Conservation (phyloP, 1,140 invertebrate genomes). For the Coelopa frigida region DNA sequence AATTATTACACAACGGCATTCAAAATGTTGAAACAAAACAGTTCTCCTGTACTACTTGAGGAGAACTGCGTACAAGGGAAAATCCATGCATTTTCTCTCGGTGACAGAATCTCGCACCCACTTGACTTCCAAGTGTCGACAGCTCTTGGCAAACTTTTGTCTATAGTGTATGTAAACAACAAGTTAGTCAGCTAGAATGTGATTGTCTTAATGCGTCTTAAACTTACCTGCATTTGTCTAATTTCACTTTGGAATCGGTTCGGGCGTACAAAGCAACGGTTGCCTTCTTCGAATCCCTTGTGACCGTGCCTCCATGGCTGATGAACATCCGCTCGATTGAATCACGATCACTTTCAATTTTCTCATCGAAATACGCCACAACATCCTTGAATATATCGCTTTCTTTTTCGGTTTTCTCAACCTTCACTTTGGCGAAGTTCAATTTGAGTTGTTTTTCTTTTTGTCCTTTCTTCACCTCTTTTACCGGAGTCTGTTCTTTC, state of each 20-base stretch:
- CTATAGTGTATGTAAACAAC: no score
- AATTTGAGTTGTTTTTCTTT: neutral
- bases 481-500: neutral
- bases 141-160: no score
- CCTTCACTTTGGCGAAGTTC: neutral
- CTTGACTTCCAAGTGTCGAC: neutral
- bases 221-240: slow-evolving; percentile 1
- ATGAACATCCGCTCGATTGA: neutral
- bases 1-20: no score
- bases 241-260: no score
- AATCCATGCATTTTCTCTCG: neutral
- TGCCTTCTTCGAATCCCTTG: slow-evolving; percentile 3
- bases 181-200: no score
- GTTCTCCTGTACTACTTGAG: neutral
- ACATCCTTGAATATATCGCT: slow-evolving; percentile 12
- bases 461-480: neutral
- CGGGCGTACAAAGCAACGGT: slow-evolving; percentile 5
- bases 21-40: no score
- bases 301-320: slow-evolving; percentile 7
- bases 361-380: slow-evolving; percentile 4
- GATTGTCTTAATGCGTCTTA: no score
- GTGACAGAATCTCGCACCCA: slow-evolving; percentile 3
- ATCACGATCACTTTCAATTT: neutral
- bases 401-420: slow-evolving; percentile 3
- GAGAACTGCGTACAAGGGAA: slow-evolving; percentile 5